phyloP scores from a whole-genome alignment of 2,797 vertebrate genomes.

The Myiotriccus ornatus region DNA sequence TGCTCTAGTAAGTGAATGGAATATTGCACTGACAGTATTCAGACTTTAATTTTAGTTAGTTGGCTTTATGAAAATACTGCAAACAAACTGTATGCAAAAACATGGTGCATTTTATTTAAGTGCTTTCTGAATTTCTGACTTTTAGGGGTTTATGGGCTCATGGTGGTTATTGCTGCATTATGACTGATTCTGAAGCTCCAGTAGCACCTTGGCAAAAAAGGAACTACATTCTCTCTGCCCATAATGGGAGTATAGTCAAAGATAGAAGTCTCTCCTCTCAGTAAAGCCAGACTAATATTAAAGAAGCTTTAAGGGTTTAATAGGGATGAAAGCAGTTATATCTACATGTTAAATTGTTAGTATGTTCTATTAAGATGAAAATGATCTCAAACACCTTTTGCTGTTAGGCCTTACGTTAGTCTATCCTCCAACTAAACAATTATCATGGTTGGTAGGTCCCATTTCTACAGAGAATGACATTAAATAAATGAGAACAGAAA shows the following conservation, averaged over 20 bases:
- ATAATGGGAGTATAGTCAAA: not conserved
- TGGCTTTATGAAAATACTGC: slow-evolving; percentile 49
- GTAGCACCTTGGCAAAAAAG: slow-evolving; percentile 7
- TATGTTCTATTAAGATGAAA: not conserved
- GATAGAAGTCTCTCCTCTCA: not conserved
- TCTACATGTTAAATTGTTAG: not conserved
- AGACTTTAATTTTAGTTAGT: slow-evolving; percentile 32
- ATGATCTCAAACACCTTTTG: not conserved
- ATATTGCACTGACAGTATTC: not conserved
- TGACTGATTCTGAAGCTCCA: slow-evolving; percentile 29
- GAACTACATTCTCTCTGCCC: slow-evolving; percentile 28
- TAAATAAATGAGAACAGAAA: not conserved
- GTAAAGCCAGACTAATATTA: not conserved
- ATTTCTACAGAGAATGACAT: not conserved
- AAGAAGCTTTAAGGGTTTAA: not conserved
- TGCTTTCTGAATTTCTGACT: slow-evolving; percentile 53
- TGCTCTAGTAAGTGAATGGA: slow-evolving; percentile 44
- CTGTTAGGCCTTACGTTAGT: not conserved
- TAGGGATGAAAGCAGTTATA: not conserved
- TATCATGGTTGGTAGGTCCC: fast-evolving
- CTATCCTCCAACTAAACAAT: not conserved
- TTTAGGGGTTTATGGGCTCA: slow-evolving; percentile 48
- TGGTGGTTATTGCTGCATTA: slow-evolving; percentile 59
- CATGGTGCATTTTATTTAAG: not conserved
- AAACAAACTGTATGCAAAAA: slow-evolving; percentile 61